These are phyloP conservation scores for Entosphenus tridentatus DNA, from an alignment of 2,113 vertebrate species.

Conservation along the genomic window DNA sequence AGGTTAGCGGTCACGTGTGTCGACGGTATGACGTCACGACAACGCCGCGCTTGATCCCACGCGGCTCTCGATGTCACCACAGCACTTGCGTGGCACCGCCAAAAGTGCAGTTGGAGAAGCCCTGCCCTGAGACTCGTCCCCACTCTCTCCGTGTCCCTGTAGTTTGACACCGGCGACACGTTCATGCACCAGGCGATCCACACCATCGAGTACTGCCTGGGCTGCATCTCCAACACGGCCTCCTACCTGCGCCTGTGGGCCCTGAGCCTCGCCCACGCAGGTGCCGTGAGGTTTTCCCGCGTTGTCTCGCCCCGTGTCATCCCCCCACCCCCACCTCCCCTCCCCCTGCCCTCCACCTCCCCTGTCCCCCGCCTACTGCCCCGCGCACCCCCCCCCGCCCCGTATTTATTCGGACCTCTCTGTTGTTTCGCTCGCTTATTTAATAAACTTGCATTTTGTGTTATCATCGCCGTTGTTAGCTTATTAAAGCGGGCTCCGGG, in stretches of 20 bases:
- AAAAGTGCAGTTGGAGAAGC: no score
- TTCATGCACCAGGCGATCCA: constrained; percentile 73
- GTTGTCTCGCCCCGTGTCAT: background rate
- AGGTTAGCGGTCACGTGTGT: no score
- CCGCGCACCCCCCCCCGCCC: background rate
- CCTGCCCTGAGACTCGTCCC: no score
- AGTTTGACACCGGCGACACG: constrained; percentile 58
- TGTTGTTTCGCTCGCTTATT: no score
- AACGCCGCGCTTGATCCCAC: no score
- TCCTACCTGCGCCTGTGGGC: constrained; percentile 93
- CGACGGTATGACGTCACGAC: no score
- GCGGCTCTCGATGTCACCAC: no score
- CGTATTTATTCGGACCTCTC: no score
- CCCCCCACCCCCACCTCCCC: background rate
- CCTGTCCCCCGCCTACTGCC: background rate
- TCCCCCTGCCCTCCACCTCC: background rate
- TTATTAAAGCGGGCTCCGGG: no score
- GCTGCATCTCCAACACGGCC: constrained; percentile 86
- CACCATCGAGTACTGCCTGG: constrained; percentile 79
- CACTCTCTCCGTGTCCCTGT: constrained; percentile 10
- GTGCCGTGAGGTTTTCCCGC: constrained; percentile 21
- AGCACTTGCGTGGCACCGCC: no score
- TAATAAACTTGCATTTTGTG: no score
- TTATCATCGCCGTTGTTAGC: no score
- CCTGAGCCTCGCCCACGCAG: constrained; percentile 77